Evolutionary conservation across 2,797 vertebrate species (phyloP).

Genomic region (Poecilia wingei): DNA sequence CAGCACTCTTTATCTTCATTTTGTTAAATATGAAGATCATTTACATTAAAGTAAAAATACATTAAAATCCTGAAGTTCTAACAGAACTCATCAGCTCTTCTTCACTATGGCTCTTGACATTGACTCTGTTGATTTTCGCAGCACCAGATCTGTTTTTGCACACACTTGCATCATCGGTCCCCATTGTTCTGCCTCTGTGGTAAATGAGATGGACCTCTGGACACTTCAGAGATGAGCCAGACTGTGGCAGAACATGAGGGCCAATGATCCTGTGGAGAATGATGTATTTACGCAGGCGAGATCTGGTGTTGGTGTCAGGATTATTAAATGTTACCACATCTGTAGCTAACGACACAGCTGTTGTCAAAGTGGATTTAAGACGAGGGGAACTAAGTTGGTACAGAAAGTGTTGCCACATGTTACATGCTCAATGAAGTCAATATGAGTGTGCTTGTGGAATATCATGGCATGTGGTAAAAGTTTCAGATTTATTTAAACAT

Average conservation of each 20-base stretch:
- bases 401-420: not conserved
- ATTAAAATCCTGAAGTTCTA: conserved; percentile 19
- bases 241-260: conserved; percentile 25
- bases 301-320: conserved; percentile 16
- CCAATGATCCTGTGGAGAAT: conserved; percentile 20
- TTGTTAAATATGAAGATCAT: not conserved
- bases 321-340: conserved; percentile 30
- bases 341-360: not conserved
- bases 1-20: conserved; percentile 6
- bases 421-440: not conserved
- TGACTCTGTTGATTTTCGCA: conserved; percentile 41
- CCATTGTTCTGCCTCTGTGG: conserved; percentile 24
- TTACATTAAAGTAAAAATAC: conserved; percentile 17
- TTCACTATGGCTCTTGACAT: conserved; percentile 25
- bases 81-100: not conserved
- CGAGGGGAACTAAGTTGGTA: not conserved
- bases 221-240: conserved; percentile 31
- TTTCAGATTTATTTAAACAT: not conserved
- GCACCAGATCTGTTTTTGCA: conserved; percentile 55
- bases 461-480: not conserved
- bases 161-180: conserved; percentile 59
- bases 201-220: conserved; percentile 52
- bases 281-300: conserved; percentile 20
- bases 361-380: not conserved
- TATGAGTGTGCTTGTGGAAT: not conserved